These are phyloP conservation scores for Pygoscelis adeliae DNA, from an alignment of 2,113 vertebrate genomes.

Conservation along the genomic window DNA sequence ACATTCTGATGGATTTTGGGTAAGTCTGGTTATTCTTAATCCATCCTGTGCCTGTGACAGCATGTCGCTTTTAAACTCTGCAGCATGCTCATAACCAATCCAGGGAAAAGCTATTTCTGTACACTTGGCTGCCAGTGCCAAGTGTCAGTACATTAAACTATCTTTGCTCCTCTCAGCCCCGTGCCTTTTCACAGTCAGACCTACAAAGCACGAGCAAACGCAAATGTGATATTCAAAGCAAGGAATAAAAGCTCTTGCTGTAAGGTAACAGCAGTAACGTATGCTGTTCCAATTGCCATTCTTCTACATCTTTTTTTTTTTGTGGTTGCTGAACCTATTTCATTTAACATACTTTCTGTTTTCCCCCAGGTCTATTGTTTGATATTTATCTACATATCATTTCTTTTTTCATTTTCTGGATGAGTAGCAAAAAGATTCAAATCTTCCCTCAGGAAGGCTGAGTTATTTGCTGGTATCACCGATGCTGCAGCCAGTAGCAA, in stretches of 20 bases:
- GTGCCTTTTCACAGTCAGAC: neutral
- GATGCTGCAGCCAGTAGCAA: neutral
- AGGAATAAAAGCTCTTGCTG: neutral
- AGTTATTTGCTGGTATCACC: neutral
- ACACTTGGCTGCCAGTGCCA: neutral
- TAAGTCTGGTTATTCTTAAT: constrained; percentile 30
- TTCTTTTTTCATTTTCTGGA: constrained; percentile 9
- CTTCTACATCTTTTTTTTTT: neutral
- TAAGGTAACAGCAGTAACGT: neutral
- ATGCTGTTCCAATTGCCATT: neutral
- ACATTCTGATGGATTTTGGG: neutral
- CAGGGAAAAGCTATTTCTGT: constrained; percentile 53
- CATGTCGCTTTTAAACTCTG: neutral
- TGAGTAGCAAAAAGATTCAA: neutral
- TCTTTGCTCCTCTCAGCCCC: neutral
- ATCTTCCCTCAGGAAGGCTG: neutral
- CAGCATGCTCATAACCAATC: neutral
- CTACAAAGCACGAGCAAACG: neutral
- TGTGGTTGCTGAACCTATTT: neutral
- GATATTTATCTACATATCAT: neutral
- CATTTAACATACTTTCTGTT: neutral
- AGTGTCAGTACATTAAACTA: neutral
- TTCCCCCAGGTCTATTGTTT: neutral
- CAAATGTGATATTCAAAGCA: neutral
- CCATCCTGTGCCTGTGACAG: neutral